phyloP scores from a whole-genome alignment of 2,888 invertebrate species.

The Drosophila subsilvestris region DNA sequence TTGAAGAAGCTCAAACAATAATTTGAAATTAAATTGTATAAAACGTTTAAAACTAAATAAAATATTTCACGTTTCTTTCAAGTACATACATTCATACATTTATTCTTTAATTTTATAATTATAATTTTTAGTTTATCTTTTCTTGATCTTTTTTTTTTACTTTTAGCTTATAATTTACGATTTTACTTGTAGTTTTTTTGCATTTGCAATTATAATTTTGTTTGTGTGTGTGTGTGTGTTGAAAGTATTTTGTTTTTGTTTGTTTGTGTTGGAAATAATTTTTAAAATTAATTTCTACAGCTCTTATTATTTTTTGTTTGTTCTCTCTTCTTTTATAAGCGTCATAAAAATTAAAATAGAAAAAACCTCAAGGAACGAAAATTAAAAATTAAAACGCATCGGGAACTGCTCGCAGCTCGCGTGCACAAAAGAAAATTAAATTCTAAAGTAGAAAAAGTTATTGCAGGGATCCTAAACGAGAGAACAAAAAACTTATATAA shows the following conservation, averaged over 20 bases:
- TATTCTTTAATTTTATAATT: constrained; percentile 25
- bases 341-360: constrained; percentile 38
- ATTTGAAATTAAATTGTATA: constrained; percentile 10
- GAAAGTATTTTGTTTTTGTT: constrained; percentile 36
- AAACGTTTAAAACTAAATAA: no score
- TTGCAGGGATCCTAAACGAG: constrained; percentile 46
- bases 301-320: constrained; percentile 31
- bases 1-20: not conserved
- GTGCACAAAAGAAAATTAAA: constrained; percentile 14
- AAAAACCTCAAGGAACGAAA: constrained; percentile 41
- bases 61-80: constrained; percentile 2
- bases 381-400: constrained; percentile 25
- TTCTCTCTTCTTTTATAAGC: constrained; percentile 20
- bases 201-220: constrained; percentile 44
- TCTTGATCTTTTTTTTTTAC: constrained; percentile 33
- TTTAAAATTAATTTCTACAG: constrained; percentile 57
- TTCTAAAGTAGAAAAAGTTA: constrained; percentile 13
- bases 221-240: constrained; percentile 46
- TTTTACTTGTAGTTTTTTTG: constrained; percentile 49
- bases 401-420: constrained; percentile 34
- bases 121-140: constrained; percentile 38
- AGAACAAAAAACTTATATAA: constrained; percentile 61
- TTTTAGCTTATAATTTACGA: constrained; percentile 61
- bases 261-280: constrained; percentile 42
- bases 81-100: constrained; percentile 42